Evolutionary conservation across 2,113 vertebrate genomes (phyloP).

Genomic region (Saguinus midas): DNA sequence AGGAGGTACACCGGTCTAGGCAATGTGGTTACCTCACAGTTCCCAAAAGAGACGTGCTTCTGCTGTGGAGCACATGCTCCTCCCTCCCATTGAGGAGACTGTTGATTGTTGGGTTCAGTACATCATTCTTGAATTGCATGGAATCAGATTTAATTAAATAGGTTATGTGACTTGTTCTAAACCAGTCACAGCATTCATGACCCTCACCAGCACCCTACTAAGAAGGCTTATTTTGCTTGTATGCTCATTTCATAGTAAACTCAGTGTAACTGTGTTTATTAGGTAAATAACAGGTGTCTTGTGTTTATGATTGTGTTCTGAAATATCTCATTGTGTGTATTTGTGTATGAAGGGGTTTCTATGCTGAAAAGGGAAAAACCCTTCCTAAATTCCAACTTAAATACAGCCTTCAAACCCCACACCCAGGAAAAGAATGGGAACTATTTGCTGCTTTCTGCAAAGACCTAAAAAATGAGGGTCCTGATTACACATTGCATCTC

Average conservation of each 20-base stretch:
- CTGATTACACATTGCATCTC: background rate
- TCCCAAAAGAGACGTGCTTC: background rate
- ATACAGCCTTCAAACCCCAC: background rate
- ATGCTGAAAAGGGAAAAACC: background rate
- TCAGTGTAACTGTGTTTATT: background rate
- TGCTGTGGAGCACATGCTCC: background rate
- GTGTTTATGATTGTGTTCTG: background rate
- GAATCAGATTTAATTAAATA: background rate
- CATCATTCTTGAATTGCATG: background rate
- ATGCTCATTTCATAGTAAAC: background rate
- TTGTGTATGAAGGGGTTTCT: background rate
- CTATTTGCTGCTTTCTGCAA: background rate
- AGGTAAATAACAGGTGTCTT: slow-evolving; percentile 17
- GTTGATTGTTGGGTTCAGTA: background rate
- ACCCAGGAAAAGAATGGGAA: background rate
- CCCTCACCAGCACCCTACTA: background rate
- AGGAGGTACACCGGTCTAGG: background rate
- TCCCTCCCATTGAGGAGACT: background rate
- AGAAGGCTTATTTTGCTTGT: background rate
- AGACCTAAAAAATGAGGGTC: background rate
- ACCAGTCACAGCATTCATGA: background rate
- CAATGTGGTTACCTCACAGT: background rate
- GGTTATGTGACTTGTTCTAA: background rate
- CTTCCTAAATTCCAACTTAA: slow-evolving; percentile 20
- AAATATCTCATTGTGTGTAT: background rate